Conservation (phyloP, 1,140 invertebrate species). For the Aphaenogaster ashmeadi region DNA sequence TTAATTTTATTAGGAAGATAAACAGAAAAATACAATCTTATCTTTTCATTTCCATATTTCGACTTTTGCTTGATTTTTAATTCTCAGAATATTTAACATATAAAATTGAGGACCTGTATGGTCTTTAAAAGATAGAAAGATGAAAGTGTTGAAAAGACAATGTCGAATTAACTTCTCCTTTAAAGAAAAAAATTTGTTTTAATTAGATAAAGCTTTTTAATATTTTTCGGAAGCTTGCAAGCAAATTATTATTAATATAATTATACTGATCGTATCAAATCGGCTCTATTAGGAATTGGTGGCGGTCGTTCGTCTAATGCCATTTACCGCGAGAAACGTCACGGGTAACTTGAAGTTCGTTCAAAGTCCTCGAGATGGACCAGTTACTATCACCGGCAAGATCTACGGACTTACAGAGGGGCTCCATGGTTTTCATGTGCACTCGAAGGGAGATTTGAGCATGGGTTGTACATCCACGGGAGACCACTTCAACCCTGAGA, state of each 20-base stretch:
- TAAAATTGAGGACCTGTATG: neutral
- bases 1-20: neutral
- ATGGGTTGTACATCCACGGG: slow-evolving; percentile 92
- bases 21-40: neutral
- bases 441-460: slow-evolving; percentile 94
- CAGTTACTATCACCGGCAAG: slow-evolving; percentile 90
- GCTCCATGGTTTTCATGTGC: slow-evolving; percentile 96
- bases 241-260: neutral
- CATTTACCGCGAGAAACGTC: slow-evolving; percentile 20
- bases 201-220: neutral
- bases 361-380: slow-evolving; percentile 83
- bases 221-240: neutral
- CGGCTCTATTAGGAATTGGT: slow-evolving; percentile 30
- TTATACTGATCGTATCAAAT: slow-evolving; percentile 18
- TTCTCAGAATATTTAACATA: neutral
- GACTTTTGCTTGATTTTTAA: neutral
- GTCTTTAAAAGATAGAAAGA: neutral
- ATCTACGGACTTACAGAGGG: slow-evolving; percentile 91
- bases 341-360: slow-evolving; percentile 67
- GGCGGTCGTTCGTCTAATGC: slow-evolving; percentile 32
- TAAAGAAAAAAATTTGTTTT: neutral
- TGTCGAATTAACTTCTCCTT: neutral
- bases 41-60: neutral
- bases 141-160: neutral
- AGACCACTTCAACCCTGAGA: slow-evolving; percentile 93